These are phyloP conservation scores for Gryllus bimaculatus DNA, from an alignment of 1,140 invertebrate genomes.

Conservation along the genomic window DNA sequence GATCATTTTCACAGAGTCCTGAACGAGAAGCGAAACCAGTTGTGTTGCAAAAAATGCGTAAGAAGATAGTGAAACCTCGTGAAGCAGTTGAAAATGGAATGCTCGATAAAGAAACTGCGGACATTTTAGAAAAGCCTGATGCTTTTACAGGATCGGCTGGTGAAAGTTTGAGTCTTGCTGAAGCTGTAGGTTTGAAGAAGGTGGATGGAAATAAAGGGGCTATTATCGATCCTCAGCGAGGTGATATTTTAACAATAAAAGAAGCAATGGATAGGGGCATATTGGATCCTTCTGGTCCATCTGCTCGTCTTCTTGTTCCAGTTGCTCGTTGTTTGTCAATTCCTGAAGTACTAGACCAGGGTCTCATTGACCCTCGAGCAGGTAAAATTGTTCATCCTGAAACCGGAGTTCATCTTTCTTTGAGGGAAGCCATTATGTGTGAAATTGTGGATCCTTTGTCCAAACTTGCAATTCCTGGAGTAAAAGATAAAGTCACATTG, in stretches of 20 bases:
- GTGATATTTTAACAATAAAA: constrained; percentile 65
- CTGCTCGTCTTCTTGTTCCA: constrained; percentile 70
- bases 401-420: constrained; percentile 61
- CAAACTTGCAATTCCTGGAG: constrained; percentile 44
- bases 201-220: constrained; percentile 66
- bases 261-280: constrained; percentile 78
- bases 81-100: constrained; percentile 64
- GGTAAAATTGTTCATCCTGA: constrained; percentile 85
- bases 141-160: constrained; percentile 46
- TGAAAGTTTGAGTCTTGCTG: constrained; percentile 53
- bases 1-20: constrained; percentile 39
- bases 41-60: constrained; percentile 66
- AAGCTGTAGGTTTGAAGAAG: constrained; percentile 64
- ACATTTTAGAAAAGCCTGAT: constrained; percentile 50
- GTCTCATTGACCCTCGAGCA: constrained; percentile 64
- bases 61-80: constrained; percentile 55
- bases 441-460: constrained; percentile 76
- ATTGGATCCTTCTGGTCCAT: constrained; percentile 60
- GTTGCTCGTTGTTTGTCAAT: constrained; percentile 69
- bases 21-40: constrained; percentile 55
- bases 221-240: constrained; percentile 73
- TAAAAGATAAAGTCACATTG: constrained; percentile 56
- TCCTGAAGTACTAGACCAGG: constrained; percentile 71
- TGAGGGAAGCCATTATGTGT: constrained; percentile 75
- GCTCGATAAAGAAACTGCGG: constrained; percentile 61